These are phyloP conservation scores for Lordiphosa collinella DNA, from an alignment of 1,140 invertebrate species.

Conservation along the genomic window DNA sequence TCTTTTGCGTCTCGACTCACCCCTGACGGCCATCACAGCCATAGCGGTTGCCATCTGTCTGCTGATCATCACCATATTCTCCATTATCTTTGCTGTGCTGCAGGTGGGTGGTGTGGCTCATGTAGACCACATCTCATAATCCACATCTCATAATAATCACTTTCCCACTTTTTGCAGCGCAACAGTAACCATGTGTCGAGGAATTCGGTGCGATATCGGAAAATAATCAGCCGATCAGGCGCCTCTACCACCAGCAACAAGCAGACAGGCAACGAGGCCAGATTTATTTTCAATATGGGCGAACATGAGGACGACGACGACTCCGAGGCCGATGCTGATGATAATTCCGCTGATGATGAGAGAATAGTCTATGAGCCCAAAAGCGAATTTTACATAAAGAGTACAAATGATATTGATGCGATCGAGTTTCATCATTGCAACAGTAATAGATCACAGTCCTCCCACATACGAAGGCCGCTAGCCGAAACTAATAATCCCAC, in stretches of 20 bases:
- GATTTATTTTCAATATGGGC: slow-evolving; percentile 63
- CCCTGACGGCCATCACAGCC: slow-evolving; percentile 83
- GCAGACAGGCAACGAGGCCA: slow-evolving; percentile 37
- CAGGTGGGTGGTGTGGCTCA: no score
- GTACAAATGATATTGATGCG: slow-evolving; percentile 76
- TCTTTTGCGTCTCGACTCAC: slow-evolving; percentile 60
- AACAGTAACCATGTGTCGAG: slow-evolving; percentile 59
- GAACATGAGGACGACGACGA: slow-evolving; percentile 53
- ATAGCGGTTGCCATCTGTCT: slow-evolving; percentile 85
- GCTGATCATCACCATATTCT: slow-evolving; percentile 84
- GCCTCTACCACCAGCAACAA: slow-evolving; percentile 1
- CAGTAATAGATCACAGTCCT: slow-evolving; percentile 16
- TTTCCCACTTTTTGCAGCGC: slow-evolving; percentile 41
- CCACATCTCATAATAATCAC: no score
- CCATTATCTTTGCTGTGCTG: slow-evolving; percentile 84
- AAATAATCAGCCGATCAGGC: slow-evolving; percentile 39
- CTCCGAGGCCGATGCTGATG: slow-evolving; percentile 37
- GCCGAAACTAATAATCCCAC: slow-evolving; percentile 10
- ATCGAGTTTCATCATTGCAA: slow-evolving; percentile 56
- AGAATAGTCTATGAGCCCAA: slow-evolving; percentile 45
- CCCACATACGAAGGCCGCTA: slow-evolving; percentile 12
- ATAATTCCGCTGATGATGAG: slow-evolving; percentile 20
- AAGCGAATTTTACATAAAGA: slow-evolving; percentile 67
- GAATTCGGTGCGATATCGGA: slow-evolving; percentile 59
- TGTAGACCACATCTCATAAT: no score